phyloP scores from a whole-genome alignment of 2,797 vertebrate genomes.

The Lycodopsis pacificus region DNA sequence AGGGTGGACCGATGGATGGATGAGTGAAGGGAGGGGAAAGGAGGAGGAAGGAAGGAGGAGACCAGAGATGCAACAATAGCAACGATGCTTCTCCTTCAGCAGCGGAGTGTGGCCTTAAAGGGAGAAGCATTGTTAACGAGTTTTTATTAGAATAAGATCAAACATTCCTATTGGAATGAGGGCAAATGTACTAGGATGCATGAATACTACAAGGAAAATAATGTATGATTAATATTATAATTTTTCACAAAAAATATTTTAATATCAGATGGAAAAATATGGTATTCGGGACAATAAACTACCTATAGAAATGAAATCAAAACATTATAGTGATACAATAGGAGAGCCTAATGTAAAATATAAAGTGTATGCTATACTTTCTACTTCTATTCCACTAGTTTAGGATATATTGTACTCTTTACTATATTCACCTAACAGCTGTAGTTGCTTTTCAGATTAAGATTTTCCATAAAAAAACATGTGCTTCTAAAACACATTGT shows the following conservation, averaged over 20 bases:
- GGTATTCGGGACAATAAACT: neutral
- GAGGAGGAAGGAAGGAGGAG: slow-evolving; percentile 59
- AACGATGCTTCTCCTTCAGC: slow-evolving; percentile 48
- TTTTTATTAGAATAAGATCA: neutral
- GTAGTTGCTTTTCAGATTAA: neutral
- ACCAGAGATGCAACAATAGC: slow-evolving; percentile 60
- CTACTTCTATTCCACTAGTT: no score
- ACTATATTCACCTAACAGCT: neutral
- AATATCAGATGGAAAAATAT: neutral
- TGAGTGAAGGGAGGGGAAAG: slow-evolving; percentile 38
- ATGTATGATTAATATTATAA: neutral
- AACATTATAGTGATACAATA: neutral
- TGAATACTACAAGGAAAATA: neutral
- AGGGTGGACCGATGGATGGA: slow-evolving; percentile 44
- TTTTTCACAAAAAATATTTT: no score
- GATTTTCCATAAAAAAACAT: neutral
- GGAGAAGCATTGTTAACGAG: slow-evolving; percentile 41
- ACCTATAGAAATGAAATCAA: neutral
- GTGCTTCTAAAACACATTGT: neutral
- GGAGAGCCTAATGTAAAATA: neutral
- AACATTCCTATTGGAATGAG: neutral
- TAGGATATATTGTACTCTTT: no score
- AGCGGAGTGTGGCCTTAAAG: slow-evolving; percentile 69
- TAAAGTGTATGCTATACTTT: neutral
- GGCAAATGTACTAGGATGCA: neutral